phyloP scores from a whole-genome alignment of 2,888 invertebrate species.

The Ethmia dodecea region DNA sequence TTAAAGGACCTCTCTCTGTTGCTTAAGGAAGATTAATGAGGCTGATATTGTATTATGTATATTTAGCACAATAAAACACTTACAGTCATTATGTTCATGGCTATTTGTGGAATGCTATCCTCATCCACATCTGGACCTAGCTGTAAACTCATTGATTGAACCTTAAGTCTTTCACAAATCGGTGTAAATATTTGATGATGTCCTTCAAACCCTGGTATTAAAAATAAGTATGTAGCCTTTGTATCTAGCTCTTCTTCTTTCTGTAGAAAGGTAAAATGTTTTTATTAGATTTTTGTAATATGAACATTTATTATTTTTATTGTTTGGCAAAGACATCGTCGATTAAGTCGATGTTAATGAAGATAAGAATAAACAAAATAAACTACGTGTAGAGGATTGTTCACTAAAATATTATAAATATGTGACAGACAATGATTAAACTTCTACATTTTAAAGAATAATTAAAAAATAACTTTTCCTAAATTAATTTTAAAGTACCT shows the following conservation, averaged over 20 bases:
- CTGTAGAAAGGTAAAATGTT: conserved; percentile 16
- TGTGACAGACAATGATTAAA: too few species aligned
- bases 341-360: too few species aligned
- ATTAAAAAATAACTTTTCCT: neutral
- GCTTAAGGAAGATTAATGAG: neutral
- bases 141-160: conserved; percentile 35
- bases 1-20: too few species aligned
- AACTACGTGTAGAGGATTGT: too few species aligned
- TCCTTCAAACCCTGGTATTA: conserved; percentile 51
- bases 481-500: too few species aligned
- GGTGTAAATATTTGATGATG: conserved; percentile 31
- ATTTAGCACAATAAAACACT: neutral
- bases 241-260: conserved; percentile 30
- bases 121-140: conserved; percentile 33
- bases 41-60: neutral
- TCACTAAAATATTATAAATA: too few species aligned
- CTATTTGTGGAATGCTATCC: conserved; percentile 34
- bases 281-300: neutral
- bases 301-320: too few species aligned
- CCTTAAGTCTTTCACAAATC: conserved; percentile 35
- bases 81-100: conserved; percentile 33
- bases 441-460: neutral
- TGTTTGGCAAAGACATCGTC: too few species aligned
- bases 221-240: conserved; percentile 29
- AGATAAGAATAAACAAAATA: too few species aligned